Percentiles rank a stretch among this genome's conserved stretches.
Evolutionary conservation across 2,113 vertebrate species (phyloP).

Genomic region (Chamaetylas fuelleborni): DNA sequence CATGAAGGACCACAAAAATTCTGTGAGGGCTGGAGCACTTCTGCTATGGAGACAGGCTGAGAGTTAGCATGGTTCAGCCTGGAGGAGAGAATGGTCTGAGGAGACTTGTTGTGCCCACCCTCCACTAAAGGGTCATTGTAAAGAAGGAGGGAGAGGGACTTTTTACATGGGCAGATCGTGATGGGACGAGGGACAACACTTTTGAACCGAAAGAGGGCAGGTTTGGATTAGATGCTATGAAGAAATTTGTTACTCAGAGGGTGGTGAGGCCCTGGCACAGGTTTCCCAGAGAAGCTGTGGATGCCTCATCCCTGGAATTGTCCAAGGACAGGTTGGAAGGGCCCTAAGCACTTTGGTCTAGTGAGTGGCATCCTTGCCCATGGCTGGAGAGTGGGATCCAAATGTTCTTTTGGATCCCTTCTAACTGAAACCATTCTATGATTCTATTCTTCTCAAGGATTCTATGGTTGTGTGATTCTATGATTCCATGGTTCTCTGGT

Average conservation of each 20-base stretch:
- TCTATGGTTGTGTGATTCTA: background rate
- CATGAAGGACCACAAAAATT: no score
- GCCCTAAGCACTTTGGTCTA: no score
- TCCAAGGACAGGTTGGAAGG: background rate
- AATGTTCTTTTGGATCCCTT: background rate
- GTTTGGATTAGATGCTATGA: background rate
- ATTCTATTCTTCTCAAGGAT: background rate
- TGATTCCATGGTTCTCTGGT: background rate
- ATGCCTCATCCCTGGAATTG: no score
- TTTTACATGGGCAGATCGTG: rapidly evolving
- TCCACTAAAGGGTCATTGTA: no score
- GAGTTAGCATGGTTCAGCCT: no score
- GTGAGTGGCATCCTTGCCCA: no score
- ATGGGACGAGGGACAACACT: background rate
- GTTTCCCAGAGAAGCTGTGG: background rate
- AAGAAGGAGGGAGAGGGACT: background rate
- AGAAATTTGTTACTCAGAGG: background rate
- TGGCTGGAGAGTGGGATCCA: background rate
- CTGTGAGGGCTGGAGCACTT: background rate
- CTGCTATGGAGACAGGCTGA: background rate
- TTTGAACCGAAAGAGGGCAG: background rate
- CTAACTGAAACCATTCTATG: background rate
- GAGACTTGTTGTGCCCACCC: no score
- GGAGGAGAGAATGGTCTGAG: background rate
- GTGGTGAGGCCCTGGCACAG: background rate